These are phyloP conservation scores for Oreochromis niloticus DNA, from an alignment of 2,113 vertebrate species.

Conservation along the genomic window DNA sequence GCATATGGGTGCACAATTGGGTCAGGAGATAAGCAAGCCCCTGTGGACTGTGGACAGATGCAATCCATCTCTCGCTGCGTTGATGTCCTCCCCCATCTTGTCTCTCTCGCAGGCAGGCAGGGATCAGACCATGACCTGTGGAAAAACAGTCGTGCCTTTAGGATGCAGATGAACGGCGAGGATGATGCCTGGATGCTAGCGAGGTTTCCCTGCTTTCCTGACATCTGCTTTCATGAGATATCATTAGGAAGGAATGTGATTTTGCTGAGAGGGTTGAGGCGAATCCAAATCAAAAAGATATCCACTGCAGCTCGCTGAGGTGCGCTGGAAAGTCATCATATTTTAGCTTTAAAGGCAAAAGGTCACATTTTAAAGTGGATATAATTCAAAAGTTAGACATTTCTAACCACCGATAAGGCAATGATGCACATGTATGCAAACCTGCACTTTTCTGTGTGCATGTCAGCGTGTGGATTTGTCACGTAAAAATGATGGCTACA, in stretches of 20 bases:
- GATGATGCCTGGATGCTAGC: neutral
- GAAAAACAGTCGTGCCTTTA: slow-evolving; percentile 7
- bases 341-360: neutral
- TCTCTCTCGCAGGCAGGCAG: slow-evolving; percentile 16
- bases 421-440: neutral
- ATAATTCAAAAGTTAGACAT: slow-evolving; percentile 22
- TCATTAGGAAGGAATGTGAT: neutral
- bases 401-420: slow-evolving; percentile 1
- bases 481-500: neutral
- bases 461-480: neutral
- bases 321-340: neutral
- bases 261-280: neutral
- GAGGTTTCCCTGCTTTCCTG: neutral
- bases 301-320: neutral
- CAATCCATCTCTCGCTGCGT: slow-evolving; percentile 32
- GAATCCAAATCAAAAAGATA: neutral
- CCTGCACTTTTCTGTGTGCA: neutral
- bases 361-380: neutral
- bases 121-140: slow-evolving; percentile 32
- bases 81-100: slow-evolving; percentile 28
- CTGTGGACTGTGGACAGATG: slow-evolving; percentile 58
- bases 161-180: slow-evolving; percentile 1
- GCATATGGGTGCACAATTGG: slow-evolving; percentile 57
- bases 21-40: slow-evolving; percentile 53
- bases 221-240: neutral